These are phyloP conservation scores for Alcis repandata DNA, from an alignment of 2,888 invertebrate species.

Conservation along the genomic window DNA sequence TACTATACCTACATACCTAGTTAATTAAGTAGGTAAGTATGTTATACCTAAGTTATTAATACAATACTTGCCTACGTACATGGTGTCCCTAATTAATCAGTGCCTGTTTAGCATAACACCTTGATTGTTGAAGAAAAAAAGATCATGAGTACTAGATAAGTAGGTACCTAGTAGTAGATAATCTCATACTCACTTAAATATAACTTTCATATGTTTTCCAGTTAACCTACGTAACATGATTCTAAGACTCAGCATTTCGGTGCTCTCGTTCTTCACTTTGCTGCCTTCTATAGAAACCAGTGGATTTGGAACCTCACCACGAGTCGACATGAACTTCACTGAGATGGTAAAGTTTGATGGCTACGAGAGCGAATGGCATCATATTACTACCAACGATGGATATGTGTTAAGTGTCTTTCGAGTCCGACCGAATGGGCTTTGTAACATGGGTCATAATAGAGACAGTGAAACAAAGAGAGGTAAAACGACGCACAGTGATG, in stretches of 20 bases:
- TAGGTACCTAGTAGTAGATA: no score
- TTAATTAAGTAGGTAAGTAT: no score
- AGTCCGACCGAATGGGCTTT: conserved; percentile 36
- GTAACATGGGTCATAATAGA: conserved; percentile 23
- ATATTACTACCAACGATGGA: conserved; percentile 55
- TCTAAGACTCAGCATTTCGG: neutral
- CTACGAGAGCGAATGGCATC: conserved; percentile 50
- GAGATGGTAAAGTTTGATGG: conserved; percentile 52
- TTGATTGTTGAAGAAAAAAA: no score
- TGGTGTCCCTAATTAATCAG: no score
- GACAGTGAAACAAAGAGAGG: neutral
- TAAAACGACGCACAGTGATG: neutral
- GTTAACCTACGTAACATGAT: neutral
- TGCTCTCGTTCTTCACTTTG: neutral
- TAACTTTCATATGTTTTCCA: neutral
- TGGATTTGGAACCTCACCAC: neutral
- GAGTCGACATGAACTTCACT: conserved; percentile 47
- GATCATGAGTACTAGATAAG: no score
- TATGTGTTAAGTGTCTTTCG: conserved; percentile 55
- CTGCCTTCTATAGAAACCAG: neutral
- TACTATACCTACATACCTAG: no score
- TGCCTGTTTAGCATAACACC: no score
- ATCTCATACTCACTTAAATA: neutral
- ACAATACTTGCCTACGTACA: no score
- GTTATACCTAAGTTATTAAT: no score